Conservation (phyloP, 2,888 invertebrate species). For the Rhagophthalmus giganteus region DNA sequence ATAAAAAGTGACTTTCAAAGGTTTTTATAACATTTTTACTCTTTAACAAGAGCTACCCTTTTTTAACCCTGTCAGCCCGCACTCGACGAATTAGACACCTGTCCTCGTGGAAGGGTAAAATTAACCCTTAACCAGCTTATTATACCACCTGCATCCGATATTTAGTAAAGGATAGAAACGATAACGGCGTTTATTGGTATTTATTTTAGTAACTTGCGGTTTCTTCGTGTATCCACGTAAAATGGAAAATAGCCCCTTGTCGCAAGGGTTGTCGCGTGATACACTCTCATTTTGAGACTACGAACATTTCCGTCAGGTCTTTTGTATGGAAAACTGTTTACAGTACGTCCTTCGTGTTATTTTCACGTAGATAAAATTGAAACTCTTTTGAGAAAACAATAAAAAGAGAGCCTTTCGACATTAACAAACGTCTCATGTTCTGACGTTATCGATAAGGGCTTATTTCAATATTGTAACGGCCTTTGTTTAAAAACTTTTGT, state of each 20-base stretch:
- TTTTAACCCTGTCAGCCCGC: slow-evolving; percentile 42
- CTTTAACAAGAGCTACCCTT: slow-evolving; percentile 38
- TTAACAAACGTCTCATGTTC: too few relatives aligned
- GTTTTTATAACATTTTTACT: slow-evolving; percentile 29
- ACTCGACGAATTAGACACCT: slow-evolving; percentile 44
- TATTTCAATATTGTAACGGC: too few relatives aligned
- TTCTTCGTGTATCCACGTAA: background rate
- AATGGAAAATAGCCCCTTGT: background rate
- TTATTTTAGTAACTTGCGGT: slow-evolving; percentile 14
- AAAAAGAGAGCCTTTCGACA: too few relatives aligned
- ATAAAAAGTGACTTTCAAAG: slow-evolving; percentile 21
- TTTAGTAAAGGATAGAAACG: slow-evolving; percentile 1
- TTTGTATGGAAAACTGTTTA: too few relatives aligned
- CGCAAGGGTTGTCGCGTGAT: too few relatives aligned
- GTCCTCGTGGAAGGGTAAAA: slow-evolving; percentile 37
- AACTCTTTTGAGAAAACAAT: background rate
- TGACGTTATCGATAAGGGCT: too few relatives aligned
- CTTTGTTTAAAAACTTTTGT: too few relatives aligned
- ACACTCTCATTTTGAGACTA: too few relatives aligned
- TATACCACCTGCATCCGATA: slow-evolving; percentile 41
- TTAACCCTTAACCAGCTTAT: slow-evolving; percentile 47
- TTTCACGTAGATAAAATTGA: background rate
- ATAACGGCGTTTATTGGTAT: slow-evolving; percentile 14
- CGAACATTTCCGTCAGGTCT: too few relatives aligned
- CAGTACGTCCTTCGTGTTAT: too few relatives aligned